Base-by-base conservation (phyloP, 2,888 invertebrate species). In the Oligia fasciuncula region DNA sequence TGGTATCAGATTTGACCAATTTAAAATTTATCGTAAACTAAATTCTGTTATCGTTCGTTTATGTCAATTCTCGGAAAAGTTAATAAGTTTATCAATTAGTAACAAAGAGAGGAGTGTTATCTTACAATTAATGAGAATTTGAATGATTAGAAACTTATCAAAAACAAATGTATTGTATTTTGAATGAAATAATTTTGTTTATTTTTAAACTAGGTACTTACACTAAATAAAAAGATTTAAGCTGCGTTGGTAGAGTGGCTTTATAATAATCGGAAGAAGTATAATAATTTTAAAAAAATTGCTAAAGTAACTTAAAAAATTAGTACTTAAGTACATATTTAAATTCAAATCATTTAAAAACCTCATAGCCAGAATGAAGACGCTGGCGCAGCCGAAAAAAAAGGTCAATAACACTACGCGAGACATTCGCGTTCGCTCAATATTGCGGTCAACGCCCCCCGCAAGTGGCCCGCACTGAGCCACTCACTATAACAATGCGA, bases 381-480 rank as follows among this genome's bases (percentile, higher is more conserved):
- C 93, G 93, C 93, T 94, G 92, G 94, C 93, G 93, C 95, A 95
- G 94, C 93, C 95, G 81, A 89, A 95, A 96, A 96, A 95, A 96
- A 96, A 96, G 96, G 96, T 96, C 96, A 96, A 96, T 96, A 96
- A 96, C 96, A 95, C 95, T 94, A 94, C 94, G 94, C 93, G 95
- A 96, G 96, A 97, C 96, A 96, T 96, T 96, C 95, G 96, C 96
- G 96, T 95, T 94, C 94, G 94, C 93, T 96, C 95, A 95, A 95
- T 95, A 95, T 95, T 95, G 94, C 96, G 96, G 96, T 96, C 96
- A 94, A 94, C 94, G 96, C 94, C 95, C 96, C 94, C 94, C 94
- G 91, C 93, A 92, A 93, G 91, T 94, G 92, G 93, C 92, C 93
- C 91, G 92, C 85, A 90, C 90, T 84, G 87, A 91, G 87, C 86